Percentiles rank a stretch among this genome's conserved stretches.
These are phyloP conservation scores for Condylura cristata DNA, from an alignment of 2,113 vertebrate genomes.

Conservation along the genomic window DNA sequence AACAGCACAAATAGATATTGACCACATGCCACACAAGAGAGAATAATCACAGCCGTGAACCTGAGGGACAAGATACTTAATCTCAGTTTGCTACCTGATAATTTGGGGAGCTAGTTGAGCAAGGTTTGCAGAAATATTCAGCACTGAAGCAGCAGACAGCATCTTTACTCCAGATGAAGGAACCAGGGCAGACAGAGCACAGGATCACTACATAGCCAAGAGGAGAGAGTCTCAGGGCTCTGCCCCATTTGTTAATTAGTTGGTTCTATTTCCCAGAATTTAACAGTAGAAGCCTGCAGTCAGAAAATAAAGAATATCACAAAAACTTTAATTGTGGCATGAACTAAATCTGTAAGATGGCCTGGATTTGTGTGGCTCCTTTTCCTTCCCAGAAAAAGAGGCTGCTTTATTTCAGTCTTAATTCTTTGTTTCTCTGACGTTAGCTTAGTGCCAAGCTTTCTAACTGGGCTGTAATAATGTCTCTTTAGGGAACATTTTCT, in stretches of 20 bases:
- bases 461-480: neutral
- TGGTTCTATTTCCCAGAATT: neutral
- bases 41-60: neutral
- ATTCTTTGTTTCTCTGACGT: neutral
- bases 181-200: neutral
- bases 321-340: neutral
- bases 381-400: neutral
- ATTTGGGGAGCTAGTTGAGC: neutral
- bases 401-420: neutral
- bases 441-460: neutral
- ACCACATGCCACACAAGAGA: neutral
- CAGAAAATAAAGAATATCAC: neutral
- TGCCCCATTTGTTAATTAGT: neutral
- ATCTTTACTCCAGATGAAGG: neutral
- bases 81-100: neutral
- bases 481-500: neutral
- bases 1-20: constrained; percentile 2
- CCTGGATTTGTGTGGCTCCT: neutral
- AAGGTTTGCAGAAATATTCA: neutral
- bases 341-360: neutral
- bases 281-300: neutral
- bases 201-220: neutral
- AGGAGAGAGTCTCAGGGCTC: neutral
- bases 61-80: neutral
- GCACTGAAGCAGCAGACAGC: neutral